Base-by-base conservation (phyloP, 2,797 vertebrate genomes). In the Sebastes trivittatus region DNA sequence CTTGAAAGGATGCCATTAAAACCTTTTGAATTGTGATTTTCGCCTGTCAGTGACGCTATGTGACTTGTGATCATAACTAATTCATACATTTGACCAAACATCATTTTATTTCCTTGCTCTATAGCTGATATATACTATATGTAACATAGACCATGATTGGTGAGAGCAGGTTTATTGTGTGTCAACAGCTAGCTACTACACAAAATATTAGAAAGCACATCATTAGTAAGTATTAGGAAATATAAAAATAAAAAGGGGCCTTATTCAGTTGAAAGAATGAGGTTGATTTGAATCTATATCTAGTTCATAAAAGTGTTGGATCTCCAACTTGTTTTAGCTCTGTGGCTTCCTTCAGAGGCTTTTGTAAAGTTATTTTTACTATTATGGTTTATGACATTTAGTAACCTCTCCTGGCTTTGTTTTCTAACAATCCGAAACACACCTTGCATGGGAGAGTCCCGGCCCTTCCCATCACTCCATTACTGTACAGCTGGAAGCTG, bases 391-490 rank as follows among this genome's bases (percentile, higher is more conserved):
- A 27, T 63, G 69, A 79, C 76, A 72, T 70, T 52, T 65, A 54
- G 16, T 72, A 62, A 75, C 58, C 16, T 72, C 34, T 55, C 56
- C 64, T 76, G 11, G 22, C 25, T 29, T 82, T 82, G 74, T 79
- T 81, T 78, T 78, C 27, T 3, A 60, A 59, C 54, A 38, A 27
- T 76, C 18, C 77, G 32, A 82, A 85, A 75, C 78, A 88, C 83
- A 85, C 81, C 77, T 85, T 70, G 16, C 63, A 65, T 60, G 73
- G 77, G 87, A 85, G 75, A 88, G 54, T 84, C 74, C 69, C 14
- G 2, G 72, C 56, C 69, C 23, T 70, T 76, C 84, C 84, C 77
- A 72, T 75, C 68, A 74, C 71, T 80, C 54, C 58, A 74, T 56
- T 56, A 46, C 65, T 60, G 14, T 64, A 79, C 83, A 90, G 72